Evolutionary conservation across 2,113 vertebrate genomes (phyloP).

Genomic region (Pipa parva): DNA sequence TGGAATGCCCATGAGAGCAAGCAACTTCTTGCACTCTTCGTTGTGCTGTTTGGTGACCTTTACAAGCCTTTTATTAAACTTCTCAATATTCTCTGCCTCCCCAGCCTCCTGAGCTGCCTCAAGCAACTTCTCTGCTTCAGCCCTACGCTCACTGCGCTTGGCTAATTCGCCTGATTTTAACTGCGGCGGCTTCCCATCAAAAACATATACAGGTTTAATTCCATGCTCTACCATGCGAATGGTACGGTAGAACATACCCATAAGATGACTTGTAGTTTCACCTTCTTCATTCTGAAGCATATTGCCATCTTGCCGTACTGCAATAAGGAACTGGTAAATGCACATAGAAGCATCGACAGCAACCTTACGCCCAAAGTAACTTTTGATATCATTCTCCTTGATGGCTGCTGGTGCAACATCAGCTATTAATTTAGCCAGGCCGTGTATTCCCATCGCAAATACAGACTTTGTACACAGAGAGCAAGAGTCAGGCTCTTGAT

Average conservation of each 20-base stretch:
- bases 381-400: conserved; percentile 90
- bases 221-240: conserved; percentile 93
- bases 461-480: background rate
- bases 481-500: fast-evolving
- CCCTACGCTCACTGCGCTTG: conserved; percentile 83
- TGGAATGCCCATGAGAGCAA: conserved; percentile 87
- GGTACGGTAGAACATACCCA: conserved; percentile 98
- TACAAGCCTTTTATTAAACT: conserved; percentile 88
- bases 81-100: conserved; percentile 81
- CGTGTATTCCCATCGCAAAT: conserved; percentile 87
- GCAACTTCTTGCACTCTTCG: conserved; percentile 85
- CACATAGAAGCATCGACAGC: conserved; percentile 97
- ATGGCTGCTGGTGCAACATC: conserved; percentile 86
- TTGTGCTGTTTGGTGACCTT: conserved; percentile 93
- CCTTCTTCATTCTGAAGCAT: conserved; percentile 87
- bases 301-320: conserved; percentile 89
- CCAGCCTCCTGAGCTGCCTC: conserved; percentile 84
- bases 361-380: conserved; percentile 91
- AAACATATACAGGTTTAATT: conserved; percentile 92
- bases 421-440: conserved; percentile 88
- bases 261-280: conserved; percentile 92
- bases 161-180: conserved; percentile 88
- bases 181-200: conserved; percentile 90
- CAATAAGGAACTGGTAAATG: conserved; percentile 96
- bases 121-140: conserved; percentile 85